These are phyloP conservation scores for Oxyruncus cristatus DNA, from an alignment of 2,113 vertebrate genomes.

Conservation along the genomic window DNA sequence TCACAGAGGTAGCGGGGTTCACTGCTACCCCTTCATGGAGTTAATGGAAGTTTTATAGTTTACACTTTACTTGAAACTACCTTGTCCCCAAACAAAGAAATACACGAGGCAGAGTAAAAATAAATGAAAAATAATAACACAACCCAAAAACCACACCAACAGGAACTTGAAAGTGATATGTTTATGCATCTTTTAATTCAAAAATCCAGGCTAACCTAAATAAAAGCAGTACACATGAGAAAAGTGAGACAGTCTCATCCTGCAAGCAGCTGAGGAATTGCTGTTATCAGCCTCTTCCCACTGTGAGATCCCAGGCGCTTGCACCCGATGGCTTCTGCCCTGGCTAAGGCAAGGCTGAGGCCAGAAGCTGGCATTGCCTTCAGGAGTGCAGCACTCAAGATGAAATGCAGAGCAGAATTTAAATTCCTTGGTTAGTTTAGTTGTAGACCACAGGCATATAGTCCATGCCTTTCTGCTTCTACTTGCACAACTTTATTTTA, in stretches of 20 bases:
- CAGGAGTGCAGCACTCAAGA: not conserved
- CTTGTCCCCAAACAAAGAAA: conserved; percentile 3
- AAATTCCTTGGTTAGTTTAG: not conserved
- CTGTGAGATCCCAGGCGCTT: not conserved
- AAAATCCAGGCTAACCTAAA: not conserved
- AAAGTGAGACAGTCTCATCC: not conserved
- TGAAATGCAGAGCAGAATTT: not conserved
- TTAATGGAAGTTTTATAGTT: conserved; percentile 48
- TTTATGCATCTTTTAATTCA: not conserved
- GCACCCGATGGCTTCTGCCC: not conserved
- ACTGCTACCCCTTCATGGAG: not conserved
- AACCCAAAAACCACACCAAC: not conserved
- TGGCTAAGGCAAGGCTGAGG: not conserved
- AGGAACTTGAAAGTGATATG: not conserved
- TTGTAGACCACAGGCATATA: not conserved
- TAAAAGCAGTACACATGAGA: not conserved
- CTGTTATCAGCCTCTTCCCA: not conserved
- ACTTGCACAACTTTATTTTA: not conserved
- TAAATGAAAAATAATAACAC: not conserved
- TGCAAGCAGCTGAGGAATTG: not conserved
- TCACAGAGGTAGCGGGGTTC: not conserved
- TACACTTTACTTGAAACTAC: conserved; percentile 16
- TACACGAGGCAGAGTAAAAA: not conserved
- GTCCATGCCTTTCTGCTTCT: not conserved
- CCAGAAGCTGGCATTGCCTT: not conserved